Evolutionary conservation across 2,888 invertebrate genomes (phyloP).

Genomic region (Temnothorax ravouxi): DNA sequence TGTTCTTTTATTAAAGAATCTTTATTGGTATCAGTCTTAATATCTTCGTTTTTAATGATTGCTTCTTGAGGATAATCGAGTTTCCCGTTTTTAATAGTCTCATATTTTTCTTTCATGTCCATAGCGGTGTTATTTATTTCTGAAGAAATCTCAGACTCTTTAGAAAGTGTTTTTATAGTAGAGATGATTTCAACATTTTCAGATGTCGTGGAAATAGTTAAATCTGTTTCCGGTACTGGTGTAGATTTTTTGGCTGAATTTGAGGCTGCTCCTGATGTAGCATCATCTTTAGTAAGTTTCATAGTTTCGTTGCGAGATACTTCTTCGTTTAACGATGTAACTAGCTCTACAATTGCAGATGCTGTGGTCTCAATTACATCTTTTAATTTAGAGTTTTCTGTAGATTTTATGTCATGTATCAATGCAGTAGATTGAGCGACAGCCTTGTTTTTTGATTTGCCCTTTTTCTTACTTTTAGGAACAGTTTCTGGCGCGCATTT

Average conservation of each 20-base stretch:
- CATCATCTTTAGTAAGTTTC: not conserved
- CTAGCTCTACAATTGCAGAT: not conserved
- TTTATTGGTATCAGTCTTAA: not conserved
- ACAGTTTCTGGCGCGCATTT: slow-evolving; percentile 54
- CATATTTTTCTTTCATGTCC: not conserved
- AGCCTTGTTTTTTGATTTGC: slow-evolving; percentile 31
- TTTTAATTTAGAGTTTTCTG: slow-evolving; percentile 32
- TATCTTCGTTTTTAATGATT: not conserved
- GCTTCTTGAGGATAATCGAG: not conserved
- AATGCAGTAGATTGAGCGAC: not conserved
- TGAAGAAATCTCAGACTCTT: not conserved
- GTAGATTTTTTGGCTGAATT: not conserved
- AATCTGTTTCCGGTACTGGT: not conserved
- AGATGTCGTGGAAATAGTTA: not conserved
- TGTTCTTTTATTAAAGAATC: not conserved
- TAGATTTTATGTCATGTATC: not conserved
- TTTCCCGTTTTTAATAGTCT: not conserved
- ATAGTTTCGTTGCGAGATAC: not conserved
- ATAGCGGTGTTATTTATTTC: not conserved
- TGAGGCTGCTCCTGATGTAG: not conserved
- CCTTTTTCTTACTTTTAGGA: slow-evolving; percentile 49
- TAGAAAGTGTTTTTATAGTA: not conserved
- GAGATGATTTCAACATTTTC: not conserved
- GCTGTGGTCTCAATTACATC: slow-evolving; percentile 54
- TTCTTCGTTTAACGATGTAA: not conserved